Evolutionary conservation across 2,113 vertebrate species (phyloP), one percentile per base, ranked within the genome.

Genomic region (Anoplopoma fimbria): DNA sequence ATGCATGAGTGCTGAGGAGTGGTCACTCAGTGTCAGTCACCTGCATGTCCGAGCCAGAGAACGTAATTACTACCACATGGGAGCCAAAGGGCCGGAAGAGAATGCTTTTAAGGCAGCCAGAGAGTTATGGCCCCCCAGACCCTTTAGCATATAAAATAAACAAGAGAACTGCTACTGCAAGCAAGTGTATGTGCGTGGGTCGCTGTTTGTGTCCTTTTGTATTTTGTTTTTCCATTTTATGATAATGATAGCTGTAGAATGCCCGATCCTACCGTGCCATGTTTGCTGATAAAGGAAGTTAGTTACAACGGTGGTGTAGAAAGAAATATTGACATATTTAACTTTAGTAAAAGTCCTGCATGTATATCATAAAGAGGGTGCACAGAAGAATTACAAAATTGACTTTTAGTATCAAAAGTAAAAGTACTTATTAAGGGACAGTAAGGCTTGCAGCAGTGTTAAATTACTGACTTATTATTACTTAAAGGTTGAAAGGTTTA

Each of bases 1-100:
- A 96, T 96, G 96, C 96, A 95, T 95, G 94, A 86, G 73, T 95
- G 78, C 64, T 47, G 79, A 89, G 90, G 86, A 93, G 89, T 86
- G 90, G 92, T 89, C 92, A 89, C 85, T 87, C 75, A 65, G 75
- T 90, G 88, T 93, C 91, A 91, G 92, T 94, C 88, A 94, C 90
- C 92, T 93, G 87, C 92, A 38, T 57, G 81, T 79, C 84, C 45
- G 19, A 87, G 84, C 72, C 79, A 67, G 45, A 92, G 87, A 92
- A 83, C 94, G 78, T 98, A 98, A 99, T 97, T 96, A 95, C 95
- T 96, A 95, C 94, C 97, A 99, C 96, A 98, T 98, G 97, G 93
- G 92, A 21, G 80, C 80, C 83, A 87, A 83, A 89, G 87, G 86
- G 85, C 92, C 88, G 87, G 92, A 94, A 96, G 95, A 95, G 95